A percentile compares a stretch with the other conserved stretches of the same genome.
phyloP scores from a whole-genome alignment of 2,888 invertebrate species.

The Laspeyria flexula region DNA sequence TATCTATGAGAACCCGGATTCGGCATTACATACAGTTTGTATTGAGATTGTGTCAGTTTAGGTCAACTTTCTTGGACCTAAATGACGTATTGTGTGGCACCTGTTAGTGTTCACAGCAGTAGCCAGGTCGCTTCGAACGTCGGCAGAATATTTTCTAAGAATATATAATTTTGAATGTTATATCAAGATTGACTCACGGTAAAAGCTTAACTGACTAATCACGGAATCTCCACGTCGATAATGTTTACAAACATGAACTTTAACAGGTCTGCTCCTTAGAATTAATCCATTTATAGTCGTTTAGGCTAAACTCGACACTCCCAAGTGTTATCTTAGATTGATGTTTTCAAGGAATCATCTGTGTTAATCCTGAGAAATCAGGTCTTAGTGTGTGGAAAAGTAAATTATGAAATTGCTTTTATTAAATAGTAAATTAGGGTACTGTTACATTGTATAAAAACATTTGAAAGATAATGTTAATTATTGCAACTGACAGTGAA shows the following conservation, averaged over 20 bases:
- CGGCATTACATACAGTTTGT: constrained; percentile 29
- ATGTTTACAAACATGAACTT: no score
- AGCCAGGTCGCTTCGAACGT: constrained; percentile 19
- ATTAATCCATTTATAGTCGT: no score
- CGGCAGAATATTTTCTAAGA: constrained; percentile 15
- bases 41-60: constrained; percentile 34
- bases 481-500: constrained; percentile 1
- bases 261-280: no score
- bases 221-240: no score
- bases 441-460: no score
- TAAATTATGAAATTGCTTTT: no score
- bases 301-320: no score
- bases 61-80: constrained; percentile 41
- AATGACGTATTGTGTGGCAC: constrained; percentile 35
- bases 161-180: constrained; percentile 10
- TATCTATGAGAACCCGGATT: constrained; percentile 36
- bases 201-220: background rate
- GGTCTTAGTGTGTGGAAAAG: no score
- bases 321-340: no score
- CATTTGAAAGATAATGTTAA: background rate
- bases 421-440: no score
- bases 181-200: background rate
- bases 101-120: constrained; percentile 30
- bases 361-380: no score
- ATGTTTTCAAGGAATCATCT: no score